phyloP scores from a whole-genome alignment of 2,888 invertebrate genomes.

The Aphidius colemani region DNA sequence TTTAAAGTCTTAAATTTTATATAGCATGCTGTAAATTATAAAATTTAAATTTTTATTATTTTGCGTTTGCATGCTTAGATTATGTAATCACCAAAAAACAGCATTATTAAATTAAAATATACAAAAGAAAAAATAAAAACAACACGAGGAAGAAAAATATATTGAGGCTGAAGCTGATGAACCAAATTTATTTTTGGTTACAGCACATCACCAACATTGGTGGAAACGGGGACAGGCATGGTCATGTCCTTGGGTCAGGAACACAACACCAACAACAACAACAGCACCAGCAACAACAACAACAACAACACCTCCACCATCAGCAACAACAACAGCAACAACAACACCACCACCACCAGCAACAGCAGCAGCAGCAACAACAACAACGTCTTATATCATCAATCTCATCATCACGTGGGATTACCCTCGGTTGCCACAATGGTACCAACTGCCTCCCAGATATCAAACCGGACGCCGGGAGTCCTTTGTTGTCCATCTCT shows the following conservation, averaged over 20 bases:
- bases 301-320: conserved; percentile 43
- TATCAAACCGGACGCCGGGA: conserved; percentile 65
- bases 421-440: conserved; percentile 49
- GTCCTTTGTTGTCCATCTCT: conserved; percentile 77
- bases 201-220: conserved; percentile 58
- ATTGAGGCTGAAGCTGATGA: conserved; percentile 11
- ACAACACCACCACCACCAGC: conserved; percentile 46
- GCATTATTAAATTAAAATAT: no score
- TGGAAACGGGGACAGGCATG: conserved; percentile 50
- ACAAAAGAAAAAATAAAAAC: no score
- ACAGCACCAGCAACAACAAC: conserved; percentile 44
- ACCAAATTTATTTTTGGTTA: conserved; percentile 52
- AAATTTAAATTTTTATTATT: no score
- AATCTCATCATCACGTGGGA: conserved; percentile 49
- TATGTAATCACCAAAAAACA: no score
- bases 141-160: no score
- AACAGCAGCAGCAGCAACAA: conserved; percentile 50
- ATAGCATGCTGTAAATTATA: no score
- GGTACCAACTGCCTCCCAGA: conserved; percentile 60
- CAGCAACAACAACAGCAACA: conserved; percentile 46
- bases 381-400: conserved; percentile 60
- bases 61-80: no score
- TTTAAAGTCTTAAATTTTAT: no score
- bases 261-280: conserved; percentile 40
- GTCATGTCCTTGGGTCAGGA: conserved; percentile 43